A percentile compares a stretch with the other conserved stretches of the same genome.
Conservation (phyloP, 2,888 invertebrate species). For the Lepetodrilus schrolli region DNA sequence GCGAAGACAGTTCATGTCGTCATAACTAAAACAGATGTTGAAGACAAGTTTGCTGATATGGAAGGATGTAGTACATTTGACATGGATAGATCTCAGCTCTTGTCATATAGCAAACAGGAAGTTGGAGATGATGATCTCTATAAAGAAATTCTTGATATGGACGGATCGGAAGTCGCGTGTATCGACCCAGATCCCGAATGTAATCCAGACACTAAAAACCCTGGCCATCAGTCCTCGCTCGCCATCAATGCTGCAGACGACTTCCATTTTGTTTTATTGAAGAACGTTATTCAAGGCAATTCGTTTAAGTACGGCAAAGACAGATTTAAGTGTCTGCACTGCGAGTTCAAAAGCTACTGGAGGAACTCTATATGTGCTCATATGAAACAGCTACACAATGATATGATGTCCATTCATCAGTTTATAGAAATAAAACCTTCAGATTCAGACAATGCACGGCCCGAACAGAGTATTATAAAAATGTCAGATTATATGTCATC, state of each 20-base stretch:
- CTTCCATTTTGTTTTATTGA: constrained; percentile 56
- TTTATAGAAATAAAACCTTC: constrained; percentile 40
- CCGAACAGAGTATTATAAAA: constrained; percentile 57
- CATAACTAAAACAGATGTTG: constrained; percentile 27
- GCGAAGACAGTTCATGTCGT: constrained; percentile 28
- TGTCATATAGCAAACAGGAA: background rate
- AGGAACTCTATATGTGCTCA: constrained; percentile 58
- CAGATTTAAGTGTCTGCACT: constrained; percentile 65
- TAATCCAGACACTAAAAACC: background rate
- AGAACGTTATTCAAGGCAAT: constrained; percentile 47
- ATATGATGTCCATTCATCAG: constrained; percentile 52
- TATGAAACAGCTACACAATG: constrained; percentile 61
- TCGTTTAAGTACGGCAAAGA: constrained; percentile 55
- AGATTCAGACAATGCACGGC: constrained; percentile 14
- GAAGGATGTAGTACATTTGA: background rate
- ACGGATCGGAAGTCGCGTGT: background rate
- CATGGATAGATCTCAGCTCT: background rate
- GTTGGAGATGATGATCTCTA: background rate
- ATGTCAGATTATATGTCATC: constrained; percentile 59
- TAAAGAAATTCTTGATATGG: background rate
- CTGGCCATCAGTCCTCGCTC: background rate
- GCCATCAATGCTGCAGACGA: constrained; percentile 34
- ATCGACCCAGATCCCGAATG: background rate
- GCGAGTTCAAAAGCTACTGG: constrained; percentile 56
- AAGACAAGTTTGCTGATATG: background rate